Percentiles rank a stretch among this genome's conserved stretches.
Conservation (phyloP, 2,113 vertebrate genomes). For the Onychostoma macrolepis region DNA sequence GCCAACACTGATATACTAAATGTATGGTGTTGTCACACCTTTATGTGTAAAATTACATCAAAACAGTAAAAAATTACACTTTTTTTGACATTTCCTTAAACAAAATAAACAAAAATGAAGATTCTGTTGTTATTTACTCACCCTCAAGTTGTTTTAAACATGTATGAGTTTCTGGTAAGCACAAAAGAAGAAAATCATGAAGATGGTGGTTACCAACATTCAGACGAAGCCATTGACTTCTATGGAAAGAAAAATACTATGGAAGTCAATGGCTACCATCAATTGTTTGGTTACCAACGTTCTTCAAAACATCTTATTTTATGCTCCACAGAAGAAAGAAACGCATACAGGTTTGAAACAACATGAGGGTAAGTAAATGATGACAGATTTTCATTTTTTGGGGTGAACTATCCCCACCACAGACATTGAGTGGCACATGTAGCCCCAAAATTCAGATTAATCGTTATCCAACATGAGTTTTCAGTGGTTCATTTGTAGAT, state of each 20-base stretch:
- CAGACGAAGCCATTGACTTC: background rate
- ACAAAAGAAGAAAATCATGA: too few relatives aligned
- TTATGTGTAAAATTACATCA: background rate
- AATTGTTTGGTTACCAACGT: too few relatives aligned
- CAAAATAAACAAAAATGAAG: background rate
- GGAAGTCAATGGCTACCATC: too few relatives aligned
- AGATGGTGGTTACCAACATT: background rate
- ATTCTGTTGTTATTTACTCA: too few relatives aligned
- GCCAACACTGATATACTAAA: background rate
- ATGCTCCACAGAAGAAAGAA: background rate
- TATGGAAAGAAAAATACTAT: background rate
- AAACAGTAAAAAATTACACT: background rate
- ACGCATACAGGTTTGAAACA: background rate
- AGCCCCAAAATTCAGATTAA: background rate
- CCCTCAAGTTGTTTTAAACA: background rate
- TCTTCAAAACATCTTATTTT: too few relatives aligned
- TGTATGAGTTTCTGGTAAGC: background rate
- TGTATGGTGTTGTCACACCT: background rate
- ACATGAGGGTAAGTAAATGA: background rate
- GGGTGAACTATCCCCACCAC: too few relatives aligned
- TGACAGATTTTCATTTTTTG: background rate
- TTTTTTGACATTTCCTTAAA: background rate
- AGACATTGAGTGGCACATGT: background rate
- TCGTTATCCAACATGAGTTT: background rate
- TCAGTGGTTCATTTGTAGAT: background rate